These are phyloP conservation scores for Campopleginae sp. DNA, from an alignment of 2,888 invertebrate species.

Conservation along the genomic window DNA sequence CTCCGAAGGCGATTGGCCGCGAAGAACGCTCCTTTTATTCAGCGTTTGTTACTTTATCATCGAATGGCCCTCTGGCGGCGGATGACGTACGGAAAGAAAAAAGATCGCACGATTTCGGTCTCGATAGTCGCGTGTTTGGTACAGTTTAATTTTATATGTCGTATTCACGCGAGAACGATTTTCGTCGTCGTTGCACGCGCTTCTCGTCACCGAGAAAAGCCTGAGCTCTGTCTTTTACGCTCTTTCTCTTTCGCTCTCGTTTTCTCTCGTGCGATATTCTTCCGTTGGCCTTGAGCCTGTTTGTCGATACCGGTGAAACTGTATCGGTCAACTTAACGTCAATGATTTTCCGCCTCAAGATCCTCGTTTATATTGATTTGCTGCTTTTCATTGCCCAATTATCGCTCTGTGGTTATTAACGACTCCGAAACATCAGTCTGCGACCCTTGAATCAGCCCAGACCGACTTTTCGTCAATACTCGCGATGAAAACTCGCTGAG, in stretches of 20 bases:
- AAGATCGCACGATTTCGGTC: slow-evolving; percentile 54
- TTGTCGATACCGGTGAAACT: slow-evolving; percentile 55
- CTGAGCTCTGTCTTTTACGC: slow-evolving; percentile 42
- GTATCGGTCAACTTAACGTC: not conserved
- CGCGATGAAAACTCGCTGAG: not conserved
- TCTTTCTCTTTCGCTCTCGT: not conserved
- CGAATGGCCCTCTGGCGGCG: not conserved
- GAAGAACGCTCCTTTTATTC: not conserved
- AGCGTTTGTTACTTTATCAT: slow-evolving; percentile 11
- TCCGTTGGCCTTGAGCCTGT: slow-evolving; percentile 63
- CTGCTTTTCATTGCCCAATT: not conserved
- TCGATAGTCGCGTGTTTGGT: slow-evolving; percentile 59
- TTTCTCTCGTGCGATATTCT: slow-evolving; percentile 35
- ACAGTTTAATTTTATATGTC: slow-evolving; percentile 64
- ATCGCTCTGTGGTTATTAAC: not conserved
- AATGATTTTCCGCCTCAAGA: not conserved
- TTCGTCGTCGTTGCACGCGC: slow-evolving; percentile 54
- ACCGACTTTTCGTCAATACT: not conserved
- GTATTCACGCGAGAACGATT: slow-evolving; percentile 64
- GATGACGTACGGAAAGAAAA: slow-evolving; percentile 42
- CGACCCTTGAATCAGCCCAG: not conserved
- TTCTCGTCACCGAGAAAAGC: slow-evolving; percentile 34
- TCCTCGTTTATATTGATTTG: not conserved
- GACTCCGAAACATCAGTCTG: not conserved
- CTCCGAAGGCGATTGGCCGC: not conserved